Base-by-base conservation (phyloP, 2,797 vertebrate genomes). In the Anomalospiza imberbis region DNA sequence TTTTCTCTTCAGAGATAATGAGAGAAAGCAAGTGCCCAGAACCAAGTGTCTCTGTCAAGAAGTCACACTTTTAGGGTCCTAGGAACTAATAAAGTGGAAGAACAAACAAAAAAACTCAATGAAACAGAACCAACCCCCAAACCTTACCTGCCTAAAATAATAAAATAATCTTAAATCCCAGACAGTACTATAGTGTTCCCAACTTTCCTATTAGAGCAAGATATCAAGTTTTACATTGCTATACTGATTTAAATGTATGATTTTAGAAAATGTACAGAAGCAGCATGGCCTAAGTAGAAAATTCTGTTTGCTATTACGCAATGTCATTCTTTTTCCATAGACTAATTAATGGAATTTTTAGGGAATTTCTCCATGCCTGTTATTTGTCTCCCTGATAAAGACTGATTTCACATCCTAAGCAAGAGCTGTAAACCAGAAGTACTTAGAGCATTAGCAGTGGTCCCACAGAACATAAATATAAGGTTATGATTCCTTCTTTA, bases 1-100 rank as follows among this genome's bases (percentile, higher is more conserved):
- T 38, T 68, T 68, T 17, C 70, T 53, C 85, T 81, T 65, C 82
- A 94, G 85, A 92, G 70, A 96, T 96, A 94, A 97, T 89, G 93
- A 96, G 88, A 83, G 74, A 95, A 97, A 78, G 53, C 82, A 95
- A 96, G 50, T 89, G 54, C 80, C 95, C 74, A 89, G 94, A 96
- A 97, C 83, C 53, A 95, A 83, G 53, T 90, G 55, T 32, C 65
- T 95, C 57, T 92, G 73, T 89, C 95, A 97, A 88, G 61, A 55
- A 96, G 67, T 91, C 65, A 60, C 88, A 82, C 54, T 96, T 66
- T 82, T 83, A 94, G 78, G 42, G 83, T 94, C 42, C 79, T 68
- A 60, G 47, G 66, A 97, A 96, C 89, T 75, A 94, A 96, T 82
- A 62, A 51, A 90, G 51, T 70, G 68, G 71, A 86, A 89, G 42